Percentiles rank a stretch among this genome's conserved stretches.
These are phyloP conservation scores for Catharus ustulatus DNA, from an alignment of 2,797 vertebrate species.

Conservation along the genomic window DNA sequence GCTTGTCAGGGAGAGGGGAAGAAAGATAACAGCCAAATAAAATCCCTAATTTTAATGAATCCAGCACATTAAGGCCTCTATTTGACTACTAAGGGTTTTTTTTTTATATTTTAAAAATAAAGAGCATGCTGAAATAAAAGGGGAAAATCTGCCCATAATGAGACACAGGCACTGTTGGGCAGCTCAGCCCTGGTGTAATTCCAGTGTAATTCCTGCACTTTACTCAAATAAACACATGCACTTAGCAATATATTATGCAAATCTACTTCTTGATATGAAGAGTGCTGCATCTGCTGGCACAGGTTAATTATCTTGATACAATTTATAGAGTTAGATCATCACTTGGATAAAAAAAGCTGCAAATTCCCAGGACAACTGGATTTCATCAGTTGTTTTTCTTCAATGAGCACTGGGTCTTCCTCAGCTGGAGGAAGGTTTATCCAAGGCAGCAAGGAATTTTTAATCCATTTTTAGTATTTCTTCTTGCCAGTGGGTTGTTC, in stretches of 20 bases:
- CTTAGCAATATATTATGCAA: not conserved
- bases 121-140: not conserved
- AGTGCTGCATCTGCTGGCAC: not conserved
- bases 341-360: not conserved
- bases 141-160: not conserved
- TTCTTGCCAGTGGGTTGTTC: not conserved
- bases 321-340: not conserved
- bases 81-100: not conserved
- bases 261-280: constrained; percentile 1
- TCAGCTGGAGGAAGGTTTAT: not conserved
- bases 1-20: not conserved
- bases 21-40: constrained; percentile 2
- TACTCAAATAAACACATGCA: not conserved
- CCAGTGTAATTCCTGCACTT: not conserved
- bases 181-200: not conserved
- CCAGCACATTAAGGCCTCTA: not conserved
- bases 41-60: constrained; percentile 25
- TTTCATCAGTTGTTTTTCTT: not conserved
- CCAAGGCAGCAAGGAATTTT: not conserved
- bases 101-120: not conserved
- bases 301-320: constrained; percentile 19
- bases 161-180: not conserved
- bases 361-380: not conserved
- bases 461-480: not conserved
- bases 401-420: not conserved